A percentile compares a stretch with the other conserved stretches of the same genome.
Conservation (phyloP, 2,113 vertebrate genomes). For the Sciurus niger region DNA sequence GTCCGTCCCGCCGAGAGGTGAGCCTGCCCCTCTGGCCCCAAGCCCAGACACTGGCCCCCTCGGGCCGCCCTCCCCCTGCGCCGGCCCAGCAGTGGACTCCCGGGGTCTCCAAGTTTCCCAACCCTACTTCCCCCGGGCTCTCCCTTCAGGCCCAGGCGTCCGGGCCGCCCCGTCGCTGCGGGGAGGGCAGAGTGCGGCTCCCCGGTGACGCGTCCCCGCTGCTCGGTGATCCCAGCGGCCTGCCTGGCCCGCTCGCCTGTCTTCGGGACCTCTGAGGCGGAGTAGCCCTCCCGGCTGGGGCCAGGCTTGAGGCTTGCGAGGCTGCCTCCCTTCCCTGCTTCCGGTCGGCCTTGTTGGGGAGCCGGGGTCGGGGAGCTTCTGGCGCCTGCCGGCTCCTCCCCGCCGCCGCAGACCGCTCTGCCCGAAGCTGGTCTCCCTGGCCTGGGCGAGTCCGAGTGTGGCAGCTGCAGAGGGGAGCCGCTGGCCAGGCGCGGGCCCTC, state of each 20-base stretch:
- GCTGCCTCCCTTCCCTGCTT: constrained; percentile 58
- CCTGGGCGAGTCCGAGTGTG: neutral
- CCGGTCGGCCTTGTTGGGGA: constrained; percentile 64
- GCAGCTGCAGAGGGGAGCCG: neutral
- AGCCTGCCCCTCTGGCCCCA: constrained; percentile 75
- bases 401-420: neutral
- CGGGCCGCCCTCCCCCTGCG: neutral
- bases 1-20: constrained; percentile 93
- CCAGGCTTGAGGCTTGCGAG: constrained; percentile 46
- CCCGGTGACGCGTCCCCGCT: neutral
- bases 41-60: neutral
- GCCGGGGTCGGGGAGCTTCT: neutral
- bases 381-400: neutral
- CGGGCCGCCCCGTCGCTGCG: neutral
- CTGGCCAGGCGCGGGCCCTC: neutral
- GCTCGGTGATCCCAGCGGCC: neutral
- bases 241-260: neutral
- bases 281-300: neutral
- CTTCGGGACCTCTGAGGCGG: neutral
- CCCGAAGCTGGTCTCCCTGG: neutral
- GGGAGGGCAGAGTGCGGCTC: neutral
- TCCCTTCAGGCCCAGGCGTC: neutral
- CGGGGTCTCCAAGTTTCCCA: neutral
- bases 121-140: neutral
- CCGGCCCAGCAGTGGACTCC: fast-evolving